Base-by-base conservation (phyloP, 2,113 vertebrate species). In the Hippocampus zosterae region DNA sequence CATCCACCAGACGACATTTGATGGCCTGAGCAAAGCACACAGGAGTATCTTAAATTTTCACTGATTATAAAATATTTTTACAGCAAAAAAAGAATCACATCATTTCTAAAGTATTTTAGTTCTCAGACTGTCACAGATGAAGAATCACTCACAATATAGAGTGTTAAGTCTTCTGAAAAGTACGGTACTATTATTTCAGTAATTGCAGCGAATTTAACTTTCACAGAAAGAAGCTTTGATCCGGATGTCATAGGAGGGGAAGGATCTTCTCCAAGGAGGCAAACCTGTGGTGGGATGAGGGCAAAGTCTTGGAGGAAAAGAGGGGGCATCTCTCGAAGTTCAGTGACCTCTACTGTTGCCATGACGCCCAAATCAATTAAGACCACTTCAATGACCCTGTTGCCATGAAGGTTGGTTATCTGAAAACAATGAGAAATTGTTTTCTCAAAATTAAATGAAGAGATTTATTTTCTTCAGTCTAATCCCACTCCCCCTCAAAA, bases 241-340 rank as follows among this genome's bases (percentile, higher is more conserved):
- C 9, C 3, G 33, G 12, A 63, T n/a, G 40, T 69, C 29, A 60
- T 19, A 7, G 16, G 16, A 29, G 21, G 50, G 25, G 8, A 59
- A 42, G 42, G 15, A 12, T 15, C 27, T 27, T 9, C 13, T 25
- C 21, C 8, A 64, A 7, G 42, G 0, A 46, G 9, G 42, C 82
- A 71, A 87, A 98, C 97, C 95, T 96, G 96, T 75, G 94, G 92
- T 46, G 97, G 96, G 62, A 98, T 92, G 60, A 92, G 72, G 67
- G 91, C 81, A 41, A 95, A 82, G 74, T 94, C 94, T 75, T 88
- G 92, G 23, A 95, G 80, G 76, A 95, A 93, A 0, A 81, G 78
- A 3, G 90, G 79, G 0, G 96, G 97, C 62, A 97, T 92, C 87
- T 98, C 95, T 87, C 92, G 85, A 56, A 99, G 94, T 29, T 97